Conservation (phyloP, 2,888 invertebrate species). For the Tipula vernalis region DNA sequence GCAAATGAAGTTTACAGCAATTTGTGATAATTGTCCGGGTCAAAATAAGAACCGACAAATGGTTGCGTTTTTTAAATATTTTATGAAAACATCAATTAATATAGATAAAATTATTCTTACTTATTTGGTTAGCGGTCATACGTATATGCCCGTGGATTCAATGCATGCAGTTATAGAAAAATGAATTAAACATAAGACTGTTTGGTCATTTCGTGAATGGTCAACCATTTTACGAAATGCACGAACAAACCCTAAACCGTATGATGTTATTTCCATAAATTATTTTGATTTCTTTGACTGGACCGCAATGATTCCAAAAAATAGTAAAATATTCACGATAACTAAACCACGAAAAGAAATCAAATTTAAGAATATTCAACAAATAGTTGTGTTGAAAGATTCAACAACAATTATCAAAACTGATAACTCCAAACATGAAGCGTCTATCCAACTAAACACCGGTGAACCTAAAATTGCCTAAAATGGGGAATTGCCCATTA, state of each 20-base stretch:
- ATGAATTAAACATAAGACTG: background rate
- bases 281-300: background rate
- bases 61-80: background rate
- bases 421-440: background rate
- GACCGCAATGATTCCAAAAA: background rate
- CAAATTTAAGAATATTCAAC: background rate
- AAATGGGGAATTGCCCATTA: background rate
- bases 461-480: background rate
- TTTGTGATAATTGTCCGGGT: no score
- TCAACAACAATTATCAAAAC: background rate
- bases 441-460: background rate
- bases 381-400: background rate
- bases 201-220: background rate
- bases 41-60: background rate
- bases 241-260: background rate
- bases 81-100: no score
- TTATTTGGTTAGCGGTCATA: no score
- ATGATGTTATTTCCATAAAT: background rate
- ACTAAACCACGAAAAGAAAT: background rate
- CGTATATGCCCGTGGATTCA: background rate
- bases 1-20: background rate
- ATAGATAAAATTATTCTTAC: no score
- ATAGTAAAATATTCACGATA: background rate
- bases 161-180: background rate
- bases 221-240: background rate